Evolutionary conservation across 2,113 vertebrate species (phyloP), one percentile per base, ranked within the genome.

Genomic region (Seriola quinqueradiata): DNA sequence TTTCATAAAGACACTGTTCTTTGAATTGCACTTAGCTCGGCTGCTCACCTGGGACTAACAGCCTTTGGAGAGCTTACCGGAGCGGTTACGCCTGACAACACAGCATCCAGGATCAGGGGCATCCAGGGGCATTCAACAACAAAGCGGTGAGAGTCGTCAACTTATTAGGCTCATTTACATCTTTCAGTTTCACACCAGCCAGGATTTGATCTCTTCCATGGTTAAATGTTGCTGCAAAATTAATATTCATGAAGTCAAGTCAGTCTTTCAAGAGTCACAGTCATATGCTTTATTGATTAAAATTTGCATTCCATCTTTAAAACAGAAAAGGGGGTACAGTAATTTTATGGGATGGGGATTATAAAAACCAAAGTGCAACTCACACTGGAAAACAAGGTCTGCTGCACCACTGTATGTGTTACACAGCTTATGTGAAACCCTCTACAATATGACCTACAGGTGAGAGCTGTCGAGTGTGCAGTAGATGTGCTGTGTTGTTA

Each of bases 401-500:
- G 23, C 17, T 8, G 5, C 21, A 5, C 23, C 5, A 16, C 42
- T 21, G 13, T 14, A 23, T 70, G 25, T 32, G n/a, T 1, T 40
- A 17, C 73, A 48, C 42, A 34, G 55, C 38, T 59, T 34, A 48
- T 0, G 55, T 46, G 5, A 81, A 76, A 69, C 10, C n/a, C 34
- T 70, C 25, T 77, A 40, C 67, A 55, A 76, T 28, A 59, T 76
- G 28, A 83, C 58, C 79, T 70, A 14, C 4, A 83, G 48, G 46
- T 65, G 65, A 70, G 72, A 64, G 64, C 66, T 55, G 60, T 1
- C 8, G 8, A 48, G 54, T 50, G 77, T 70, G 59, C 42, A 57
- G 61, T 48, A 36, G 77, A 85, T 75, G 70, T 78, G 73, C 61
- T 64, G 60, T 1, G 58, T 61, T 77, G 52, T 67, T 58, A 80